A percentile compares a stretch with the other conserved stretches of the same genome.
phyloP scores from a whole-genome alignment of 2,113 vertebrate genomes.

The Xenopus tropicalis region UCB_Xtro_10.0 CM004445.2:51348501-51349000 shows the following conservation, averaged over 20 bases:
- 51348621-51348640: conserved; percentile 75
- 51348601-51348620: conserved; percentile 61
- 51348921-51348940: neutral
- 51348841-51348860: conserved; percentile 43
- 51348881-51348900: conserved; percentile 1
- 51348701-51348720: conserved; percentile 60
- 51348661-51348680: conserved; percentile 59
- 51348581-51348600: conserved; percentile 73
- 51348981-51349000: neutral
- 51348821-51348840: conserved; percentile 43
- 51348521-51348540: conserved; percentile 52
- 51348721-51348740: conserved; percentile 52
- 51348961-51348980: too few relatives aligned
- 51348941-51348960: neutral
- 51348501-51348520: conserved; percentile 52
- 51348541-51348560: conserved; percentile 61
- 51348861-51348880: conserved; percentile 14
- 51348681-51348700: conserved; percentile 54
- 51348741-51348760: conserved; percentile 42
- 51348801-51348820: conserved; percentile 22
- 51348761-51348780: conserved; percentile 45
- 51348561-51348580: conserved; percentile 64
- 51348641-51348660: conserved; percentile 57
- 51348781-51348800: conserved; percentile 37
- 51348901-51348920: neutral